These are phyloP conservation scores for Trematocara macrostoma DNA, from an alignment of 2,113 vertebrate genomes.

Conservation along the genomic window DNA sequence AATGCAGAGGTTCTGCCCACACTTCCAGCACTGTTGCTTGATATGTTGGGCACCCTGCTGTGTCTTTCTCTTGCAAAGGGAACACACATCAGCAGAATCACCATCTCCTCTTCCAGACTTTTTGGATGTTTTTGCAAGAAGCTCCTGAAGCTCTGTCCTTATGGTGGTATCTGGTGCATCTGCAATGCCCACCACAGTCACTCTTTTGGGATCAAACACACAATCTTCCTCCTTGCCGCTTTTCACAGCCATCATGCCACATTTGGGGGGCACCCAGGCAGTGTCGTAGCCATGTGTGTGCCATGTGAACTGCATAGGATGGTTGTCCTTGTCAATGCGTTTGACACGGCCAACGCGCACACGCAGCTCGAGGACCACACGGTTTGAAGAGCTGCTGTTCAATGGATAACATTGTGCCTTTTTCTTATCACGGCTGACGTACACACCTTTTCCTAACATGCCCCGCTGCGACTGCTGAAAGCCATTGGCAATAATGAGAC, in stretches of 20 bases:
- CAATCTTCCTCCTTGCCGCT: constrained; percentile 69
- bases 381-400: background rate
- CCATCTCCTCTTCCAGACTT: background rate
- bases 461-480: constrained; percentile 45
- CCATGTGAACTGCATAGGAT: constrained; percentile 55
- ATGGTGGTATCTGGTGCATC: constrained; percentile 20
- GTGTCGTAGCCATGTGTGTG: constrained; percentile 48
- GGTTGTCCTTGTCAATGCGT: constrained; percentile 48
- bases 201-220: constrained; percentile 63
- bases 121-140: constrained; percentile 17
- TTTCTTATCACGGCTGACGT: constrained; percentile 60
- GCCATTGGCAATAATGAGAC: constrained; percentile 52
- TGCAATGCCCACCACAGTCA: constrained; percentile 45
- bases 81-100: background rate
- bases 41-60: constrained; percentile 28
- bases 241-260: constrained; percentile 51
- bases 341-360: constrained; percentile 61
- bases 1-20: constrained; percentile 57
- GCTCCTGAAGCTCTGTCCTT: constrained; percentile 40
- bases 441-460: constrained; percentile 70
- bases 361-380: constrained; percentile 46
- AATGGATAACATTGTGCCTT: constrained; percentile 63
- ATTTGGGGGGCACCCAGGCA: constrained; percentile 66
- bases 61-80: constrained; percentile 50
- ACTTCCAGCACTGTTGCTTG: constrained; percentile 61